Evolutionary conservation across 2,797 vertebrate species (phyloP), one percentile per base, ranked within the genome.

Genomic region (Myotis pilosus): DNA sequence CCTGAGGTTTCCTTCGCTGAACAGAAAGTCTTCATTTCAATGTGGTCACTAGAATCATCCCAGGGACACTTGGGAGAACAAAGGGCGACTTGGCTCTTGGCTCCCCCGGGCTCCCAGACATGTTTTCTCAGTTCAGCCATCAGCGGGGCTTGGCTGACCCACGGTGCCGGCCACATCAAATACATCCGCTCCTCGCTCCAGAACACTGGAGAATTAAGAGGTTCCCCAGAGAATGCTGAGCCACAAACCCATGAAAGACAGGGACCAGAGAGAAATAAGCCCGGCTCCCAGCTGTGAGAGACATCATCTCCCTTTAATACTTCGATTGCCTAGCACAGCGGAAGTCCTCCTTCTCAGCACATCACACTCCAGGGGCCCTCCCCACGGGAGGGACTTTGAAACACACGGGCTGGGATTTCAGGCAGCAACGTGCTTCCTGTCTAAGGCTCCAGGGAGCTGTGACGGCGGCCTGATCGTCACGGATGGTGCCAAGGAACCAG

Each of bases 351-450:
- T 68, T 68, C 57, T 62, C 81, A 5, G 25, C 23, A 33, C 47
- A 15, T 23, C 41, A 5, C 30, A 12, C 13, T 33, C 53, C 0
- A 38, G 38, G 44, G 7, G 8, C 12, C 68, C 79, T 89, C 49
- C 20, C 11, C 47, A 20, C 1, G 1, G 87, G 44, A 57, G 38
- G 22, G 60, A 60, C 53, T 51, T 44, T 69, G 41, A 80, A 51
- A 71, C 49, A 6, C 17, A 22, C 2, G 3, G 0, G 12, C 17
- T n/a, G 75, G 41, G 47, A 64, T 7, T 57, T 33, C n/a, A 17
- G 5, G 4, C 0, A 0, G 30, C 23, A 9, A 2, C 0, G 0
- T 30, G 41, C 64, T 66, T 57, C 64, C 9, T 1, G 10, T 6
- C 15, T 22, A 20, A 7, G 23, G 47, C 53, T 72, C 85, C 49